A percentile compares a stretch with the other conserved stretches of the same genome.
phyloP scores from a whole-genome alignment of 2,888 invertebrate genomes.

The Caradrina kadenii region DNA sequence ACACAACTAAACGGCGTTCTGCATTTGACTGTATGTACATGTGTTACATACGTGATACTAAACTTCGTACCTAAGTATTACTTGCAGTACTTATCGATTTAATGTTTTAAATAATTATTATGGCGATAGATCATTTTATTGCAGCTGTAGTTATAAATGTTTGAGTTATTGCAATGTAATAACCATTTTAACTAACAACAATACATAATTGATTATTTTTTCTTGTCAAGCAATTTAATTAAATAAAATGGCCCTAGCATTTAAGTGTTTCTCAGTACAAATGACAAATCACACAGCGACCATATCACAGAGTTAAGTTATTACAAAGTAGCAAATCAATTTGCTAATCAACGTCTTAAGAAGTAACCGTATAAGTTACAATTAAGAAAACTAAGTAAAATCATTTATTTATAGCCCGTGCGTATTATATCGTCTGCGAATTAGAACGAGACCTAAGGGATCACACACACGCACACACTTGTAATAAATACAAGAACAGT shows the following conservation, averaged over 20 bases:
- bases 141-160: conserved; percentile 11
- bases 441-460: conserved; percentile 33
- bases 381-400: conserved; percentile 7
- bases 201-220: conserved; percentile 17
- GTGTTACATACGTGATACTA: conserved; percentile 43
- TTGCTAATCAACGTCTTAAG: conserved; percentile 19
- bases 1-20: conserved; percentile 74
- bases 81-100: conserved; percentile 15
- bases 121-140: conserved; percentile 33
- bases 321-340: conserved; percentile 5
- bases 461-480: conserved; percentile 18
- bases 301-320: conserved; percentile 2
- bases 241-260: conserved; percentile 1
- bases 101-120: conserved; percentile 39
- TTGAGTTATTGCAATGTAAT: conserved; percentile 5
- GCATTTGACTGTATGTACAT: conserved; percentile 63
- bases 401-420: conserved; percentile 19
- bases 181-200: conserved; percentile 20
- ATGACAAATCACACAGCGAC: conserved; percentile 28
- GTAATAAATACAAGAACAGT: conserved; percentile 18
- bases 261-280: conserved; percentile 1
- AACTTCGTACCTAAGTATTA: conserved; percentile 42
- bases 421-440: conserved; percentile 16
- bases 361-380: not conserved
- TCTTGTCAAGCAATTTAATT: not conserved